phyloP scores from a whole-genome alignment of 1,140 invertebrate species.

The Goniozus legneri region DNA sequence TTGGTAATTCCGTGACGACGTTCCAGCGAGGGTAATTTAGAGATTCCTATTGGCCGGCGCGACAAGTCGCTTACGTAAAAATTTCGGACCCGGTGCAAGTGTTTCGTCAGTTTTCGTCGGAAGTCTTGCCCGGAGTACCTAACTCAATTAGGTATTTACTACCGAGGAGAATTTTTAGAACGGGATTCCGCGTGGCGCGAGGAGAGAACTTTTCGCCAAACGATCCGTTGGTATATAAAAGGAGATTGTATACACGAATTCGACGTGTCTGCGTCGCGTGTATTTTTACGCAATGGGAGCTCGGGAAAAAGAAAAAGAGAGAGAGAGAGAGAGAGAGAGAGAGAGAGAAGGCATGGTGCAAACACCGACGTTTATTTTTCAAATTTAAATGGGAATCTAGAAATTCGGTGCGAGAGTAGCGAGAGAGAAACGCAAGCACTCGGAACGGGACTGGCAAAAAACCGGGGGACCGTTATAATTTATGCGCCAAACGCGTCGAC shows the following conservation, averaged over 20 bases:
- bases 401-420: slow-evolving; percentile 24
- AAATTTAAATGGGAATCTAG: slow-evolving; percentile 46
- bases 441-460: slow-evolving; percentile 42
- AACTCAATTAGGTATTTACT: no score
- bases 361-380: slow-evolving; percentile 8
- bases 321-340: slow-evolving; percentile 1
- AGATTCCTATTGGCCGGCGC: no score
- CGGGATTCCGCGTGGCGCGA: no score
- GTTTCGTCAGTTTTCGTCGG: no score
- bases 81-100: no score
- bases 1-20: background rate
- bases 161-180: background rate
- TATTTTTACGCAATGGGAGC: slow-evolving; percentile 5
- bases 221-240: background rate
- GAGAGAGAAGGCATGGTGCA: background rate
- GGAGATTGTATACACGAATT: slow-evolving; percentile 9
- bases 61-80: no score
- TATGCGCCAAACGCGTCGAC: slow-evolving; percentile 32
- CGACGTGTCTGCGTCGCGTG: slow-evolving; percentile 22
- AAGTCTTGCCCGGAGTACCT: no score
- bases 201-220: no score
- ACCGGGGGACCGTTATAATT: slow-evolving; percentile 34
- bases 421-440: no score
- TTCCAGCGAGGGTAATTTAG: no score
- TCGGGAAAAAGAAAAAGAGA: slow-evolving; percentile 9